A percentile compares a stretch with the other conserved stretches of the same genome.
These are phyloP conservation scores for Bradypus variegatus DNA, from an alignment of 2,797 vertebrate species.

Conservation along the genomic window DNA sequence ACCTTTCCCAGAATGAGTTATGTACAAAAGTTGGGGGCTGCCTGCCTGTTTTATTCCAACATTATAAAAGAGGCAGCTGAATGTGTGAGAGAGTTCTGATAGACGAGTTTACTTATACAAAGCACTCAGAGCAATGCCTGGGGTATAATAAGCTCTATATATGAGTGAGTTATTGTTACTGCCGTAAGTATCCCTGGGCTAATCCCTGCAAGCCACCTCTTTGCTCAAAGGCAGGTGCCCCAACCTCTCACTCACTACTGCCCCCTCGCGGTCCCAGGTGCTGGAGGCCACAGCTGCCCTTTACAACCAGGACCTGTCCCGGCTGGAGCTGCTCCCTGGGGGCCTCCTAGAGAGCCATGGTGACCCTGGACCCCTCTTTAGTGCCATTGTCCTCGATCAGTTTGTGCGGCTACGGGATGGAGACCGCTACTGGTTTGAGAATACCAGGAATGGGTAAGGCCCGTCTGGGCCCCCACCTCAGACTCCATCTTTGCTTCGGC, in stretches of 20 bases:
- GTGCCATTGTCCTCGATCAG: slow-evolving; percentile 85
- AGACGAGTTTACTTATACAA: neutral
- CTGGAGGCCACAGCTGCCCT: slow-evolving; percentile 72
- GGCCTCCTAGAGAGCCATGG: slow-evolving; percentile 81
- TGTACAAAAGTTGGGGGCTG: neutral
- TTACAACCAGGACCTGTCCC: slow-evolving; percentile 77
- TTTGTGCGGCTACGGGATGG: slow-evolving; percentile 89
- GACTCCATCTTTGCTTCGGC: neutral
- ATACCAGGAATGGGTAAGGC: slow-evolving; percentile 86
- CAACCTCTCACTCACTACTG: neutral
- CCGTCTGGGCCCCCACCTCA: neutral
- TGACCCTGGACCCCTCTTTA: slow-evolving; percentile 82
- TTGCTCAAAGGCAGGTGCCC: neutral
- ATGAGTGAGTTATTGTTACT: neutral
- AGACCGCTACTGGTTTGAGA: slow-evolving; percentile 99
- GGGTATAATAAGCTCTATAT: neutral
- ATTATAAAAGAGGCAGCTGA: neutral
- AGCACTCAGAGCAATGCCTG: neutral
- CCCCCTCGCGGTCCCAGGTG: slow-evolving; percentile 46
- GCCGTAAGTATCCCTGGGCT: neutral
- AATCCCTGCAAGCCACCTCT: neutral
- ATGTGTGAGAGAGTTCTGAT: neutral
- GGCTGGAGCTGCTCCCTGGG: slow-evolving; percentile 88
- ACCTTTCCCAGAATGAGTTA: neutral
- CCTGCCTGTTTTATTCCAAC: neutral